A percentile compares a stretch with the other conserved stretches of the same genome.
phyloP scores from a whole-genome alignment of 2,888 invertebrate species.

The Hesperia comma region DNA sequence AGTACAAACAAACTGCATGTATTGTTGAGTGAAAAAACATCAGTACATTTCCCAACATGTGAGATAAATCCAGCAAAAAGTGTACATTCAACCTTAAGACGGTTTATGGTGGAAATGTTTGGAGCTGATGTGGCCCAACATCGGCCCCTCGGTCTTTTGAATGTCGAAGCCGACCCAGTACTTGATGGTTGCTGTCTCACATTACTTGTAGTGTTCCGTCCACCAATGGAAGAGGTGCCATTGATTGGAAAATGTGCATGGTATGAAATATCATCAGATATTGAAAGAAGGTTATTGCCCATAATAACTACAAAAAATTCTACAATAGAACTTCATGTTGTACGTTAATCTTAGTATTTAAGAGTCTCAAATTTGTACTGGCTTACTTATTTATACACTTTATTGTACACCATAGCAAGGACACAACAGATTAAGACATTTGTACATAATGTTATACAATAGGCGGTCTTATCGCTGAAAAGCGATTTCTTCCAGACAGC shows the following conservation, averaged over 20 bases:
- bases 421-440: no score
- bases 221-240: constrained; percentile 93
- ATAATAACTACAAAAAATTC: constrained; percentile 89
- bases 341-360: constrained; percentile 81
- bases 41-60: constrained; percentile 93
- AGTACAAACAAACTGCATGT: constrained; percentile 93
- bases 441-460: no score
- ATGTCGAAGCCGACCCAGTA: constrained; percentile 86
- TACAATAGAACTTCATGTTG: constrained; percentile 91
- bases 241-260: constrained; percentile 95
- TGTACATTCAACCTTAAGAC: constrained; percentile 92
- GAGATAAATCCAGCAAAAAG: constrained; percentile 94
- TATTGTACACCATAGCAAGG: no score
- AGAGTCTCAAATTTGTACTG: background rate
- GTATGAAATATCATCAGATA: constrained; percentile 90
- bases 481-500: no score
- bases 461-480: no score
- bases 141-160: constrained; percentile 91
- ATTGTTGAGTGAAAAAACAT: constrained; percentile 92
- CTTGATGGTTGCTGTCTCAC: constrained; percentile 93
- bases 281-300: constrained; percentile 87
- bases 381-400: no score
- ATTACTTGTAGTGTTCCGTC: constrained; percentile 91
- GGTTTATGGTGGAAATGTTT: constrained; percentile 96
- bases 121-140: constrained; percentile 94